Base-by-base conservation (phyloP, 2,888 invertebrate genomes). In the Rutpela maculata region DNA sequence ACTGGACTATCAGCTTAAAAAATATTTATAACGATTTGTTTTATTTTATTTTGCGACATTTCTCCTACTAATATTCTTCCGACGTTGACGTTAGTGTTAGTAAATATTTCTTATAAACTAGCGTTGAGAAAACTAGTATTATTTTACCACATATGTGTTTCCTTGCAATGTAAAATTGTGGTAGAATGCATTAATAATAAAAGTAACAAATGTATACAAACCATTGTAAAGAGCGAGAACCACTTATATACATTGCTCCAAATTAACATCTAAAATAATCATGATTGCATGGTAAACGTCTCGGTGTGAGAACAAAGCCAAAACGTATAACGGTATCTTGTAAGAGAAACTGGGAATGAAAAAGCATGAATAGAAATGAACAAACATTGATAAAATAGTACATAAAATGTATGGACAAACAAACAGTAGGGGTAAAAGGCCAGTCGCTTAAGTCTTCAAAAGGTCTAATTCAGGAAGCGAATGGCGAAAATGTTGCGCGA, bases 401-500 rank as follows among this genome's bases (percentile, higher is more conserved):
- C 91, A 84, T 82, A 91, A 84, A 85, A 77, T 91, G 90, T 77
- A 91, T 86, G 90, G 84, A 91, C 91, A 91, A 91, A 91, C 89
- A 91, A 91, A 91, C 89, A 89, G 89, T 91, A 90, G 90, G 91
- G 77, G 77, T 80, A 90, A 65, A 75, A 66, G 71, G 76, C 68
- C 75, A 76, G 71, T 74, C 75, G 78, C 75, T 79, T 43, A 77
- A 79, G 79, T 56, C 67, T 62, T 72, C 66, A 68, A 72, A 68
- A 78, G 78, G 90, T 90, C 89, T 78, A 72, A 74, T 69, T 65
- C 65, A 62, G 43, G 73, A 63, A 57, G 72, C 55, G 60, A 66
- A 71, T 60, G 71, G 71, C 70, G 76, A 77, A 76, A 76, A 68
- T 74, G 79, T 75, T 66, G 60, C 26, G 43, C 26, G 43, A 69